phyloP scores from a whole-genome alignment of 1,140 invertebrate species.

The Drosophila sturtevanti region DNA sequence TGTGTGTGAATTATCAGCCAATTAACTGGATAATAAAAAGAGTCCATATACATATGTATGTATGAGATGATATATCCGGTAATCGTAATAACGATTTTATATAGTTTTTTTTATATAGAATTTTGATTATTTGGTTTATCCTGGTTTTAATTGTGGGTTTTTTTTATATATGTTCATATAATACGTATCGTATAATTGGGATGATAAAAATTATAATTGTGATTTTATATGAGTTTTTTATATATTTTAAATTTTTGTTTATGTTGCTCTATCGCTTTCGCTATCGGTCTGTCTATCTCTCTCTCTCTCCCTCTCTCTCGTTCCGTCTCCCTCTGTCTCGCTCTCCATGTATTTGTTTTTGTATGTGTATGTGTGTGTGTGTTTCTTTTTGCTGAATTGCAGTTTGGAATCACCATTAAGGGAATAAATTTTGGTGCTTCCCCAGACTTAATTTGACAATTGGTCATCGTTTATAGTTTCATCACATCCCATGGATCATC shows the following conservation, averaged over 20 bases:
- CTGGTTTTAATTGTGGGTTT: not conserved
- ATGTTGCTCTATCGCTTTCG: not conserved
- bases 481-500: conserved; percentile 81
- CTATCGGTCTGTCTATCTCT: not conserved
- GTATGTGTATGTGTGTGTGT: too few relatives aligned
- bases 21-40: too few relatives aligned
- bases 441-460: not conserved
- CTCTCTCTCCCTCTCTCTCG: not conserved
- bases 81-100: not conserved
- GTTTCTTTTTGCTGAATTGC: not conserved
- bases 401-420: not conserved
- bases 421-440: not conserved
- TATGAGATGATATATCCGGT: too few relatives aligned
- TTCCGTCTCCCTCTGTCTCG: not conserved
- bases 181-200: conserved; percentile 5
- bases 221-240: conserved; percentile 5
- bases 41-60: too few relatives aligned
- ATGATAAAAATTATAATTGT: conserved; percentile 6
- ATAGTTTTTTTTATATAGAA: not conserved
- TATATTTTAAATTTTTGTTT: conserved; percentile 2
- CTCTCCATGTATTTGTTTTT: not conserved
- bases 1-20: too few relatives aligned
- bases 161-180: conserved; percentile 7
- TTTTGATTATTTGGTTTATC: not conserved
- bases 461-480: conserved; percentile 65